Evolutionary conservation across 2,113 vertebrate species (phyloP).

Genomic region (Crotalus viridis): DNA sequence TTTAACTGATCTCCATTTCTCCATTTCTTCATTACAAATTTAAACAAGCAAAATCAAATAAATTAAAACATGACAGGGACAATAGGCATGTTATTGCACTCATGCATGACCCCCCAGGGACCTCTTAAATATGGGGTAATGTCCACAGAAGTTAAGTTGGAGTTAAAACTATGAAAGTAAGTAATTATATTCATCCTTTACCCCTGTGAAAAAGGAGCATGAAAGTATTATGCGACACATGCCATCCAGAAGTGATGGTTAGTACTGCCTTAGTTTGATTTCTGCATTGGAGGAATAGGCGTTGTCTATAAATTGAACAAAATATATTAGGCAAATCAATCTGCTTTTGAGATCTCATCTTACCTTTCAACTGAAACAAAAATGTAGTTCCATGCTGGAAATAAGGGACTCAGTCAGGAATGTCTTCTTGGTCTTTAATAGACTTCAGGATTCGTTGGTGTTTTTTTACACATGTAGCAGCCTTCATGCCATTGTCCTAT

Average conservation of each 20-base stretch:
- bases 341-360: not conserved
- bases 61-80: not conserved
- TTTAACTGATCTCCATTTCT: not conserved
- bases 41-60: not conserved
- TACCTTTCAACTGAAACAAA: not conserved
- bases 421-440: not conserved
- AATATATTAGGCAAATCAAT: not conserved
- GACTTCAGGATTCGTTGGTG: not conserved
- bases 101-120: accelerated
- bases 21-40: not conserved
- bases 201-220: not conserved
- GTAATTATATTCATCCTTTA: not conserved
- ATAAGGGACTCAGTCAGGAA: not conserved
- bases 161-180: not conserved
- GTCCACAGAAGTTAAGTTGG: not conserved
- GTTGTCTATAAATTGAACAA: not conserved
- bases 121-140: not conserved
- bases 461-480: not conserved
- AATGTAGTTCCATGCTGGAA: not conserved
- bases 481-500: not conserved
- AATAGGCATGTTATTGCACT: not conserved
- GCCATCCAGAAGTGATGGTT: not conserved
- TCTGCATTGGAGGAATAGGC: not conserved
- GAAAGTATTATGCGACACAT: not conserved
- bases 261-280: not conserved